These are phyloP conservation scores for Bombus cullumanus DNA, from an alignment of 1,140 invertebrate genomes.

Conservation along the genomic window DNA sequence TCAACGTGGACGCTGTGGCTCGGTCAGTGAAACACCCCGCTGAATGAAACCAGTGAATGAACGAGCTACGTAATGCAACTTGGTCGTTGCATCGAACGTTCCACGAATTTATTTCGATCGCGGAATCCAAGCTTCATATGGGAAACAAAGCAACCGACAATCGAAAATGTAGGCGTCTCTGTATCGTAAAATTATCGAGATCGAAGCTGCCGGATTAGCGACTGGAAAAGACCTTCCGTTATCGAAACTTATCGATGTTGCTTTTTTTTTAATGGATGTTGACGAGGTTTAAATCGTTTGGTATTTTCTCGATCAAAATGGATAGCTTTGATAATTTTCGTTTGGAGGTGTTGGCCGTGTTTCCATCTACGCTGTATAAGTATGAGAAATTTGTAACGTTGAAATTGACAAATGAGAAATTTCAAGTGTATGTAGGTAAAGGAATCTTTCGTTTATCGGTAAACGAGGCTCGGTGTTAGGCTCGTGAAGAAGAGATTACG, in stretches of 20 bases:
- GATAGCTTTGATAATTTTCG: not conserved
- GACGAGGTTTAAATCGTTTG: not conserved
- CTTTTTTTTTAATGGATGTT: not conserved
- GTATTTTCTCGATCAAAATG: not conserved
- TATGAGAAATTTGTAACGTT: not conserved
- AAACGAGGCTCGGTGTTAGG: not conserved
- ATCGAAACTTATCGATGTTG: not conserved
- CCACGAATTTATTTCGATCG: not conserved
- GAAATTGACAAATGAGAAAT: not conserved
- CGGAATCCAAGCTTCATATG: not conserved
- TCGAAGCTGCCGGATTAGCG: not conserved
- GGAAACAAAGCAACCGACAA: not conserved
- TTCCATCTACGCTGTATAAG: no score
- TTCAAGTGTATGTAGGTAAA: no score
- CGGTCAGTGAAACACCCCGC: not conserved
- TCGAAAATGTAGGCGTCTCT: not conserved
- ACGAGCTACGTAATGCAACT: not conserved
- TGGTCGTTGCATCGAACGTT: not conserved
- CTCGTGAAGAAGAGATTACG: not conserved
- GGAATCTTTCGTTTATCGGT: conserved; percentile 22
- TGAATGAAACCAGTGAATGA: conserved; percentile 21
- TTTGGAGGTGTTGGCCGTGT: not conserved
- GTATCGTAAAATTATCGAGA: not conserved
- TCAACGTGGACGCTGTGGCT: not conserved
- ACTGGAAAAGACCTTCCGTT: not conserved